Percentiles rank a stretch among this genome's conserved stretches.
Evolutionary conservation across 2,888 invertebrate genomes (phyloP).

Genomic region (Endomychus coccineus): DNA sequence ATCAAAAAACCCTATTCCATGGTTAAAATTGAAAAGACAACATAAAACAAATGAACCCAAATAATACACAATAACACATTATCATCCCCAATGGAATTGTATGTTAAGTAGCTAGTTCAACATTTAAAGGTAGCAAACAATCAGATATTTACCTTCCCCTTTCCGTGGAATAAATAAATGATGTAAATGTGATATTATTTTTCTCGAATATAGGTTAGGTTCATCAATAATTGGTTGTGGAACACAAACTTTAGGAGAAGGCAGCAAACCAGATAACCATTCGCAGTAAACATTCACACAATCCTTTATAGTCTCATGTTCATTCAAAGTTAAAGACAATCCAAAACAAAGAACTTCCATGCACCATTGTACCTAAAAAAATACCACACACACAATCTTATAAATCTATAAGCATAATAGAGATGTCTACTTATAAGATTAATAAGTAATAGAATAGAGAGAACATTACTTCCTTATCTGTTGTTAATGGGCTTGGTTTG

Average conservation of each 20-base stretch:
- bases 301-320: slow-evolving; percentile 91
- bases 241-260: slow-evolving; percentile 77
- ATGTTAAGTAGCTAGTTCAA: too few species aligned
- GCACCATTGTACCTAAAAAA: slow-evolving; percentile 72
- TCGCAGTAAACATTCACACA: slow-evolving; percentile 96
- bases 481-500: slow-evolving; percentile 74
- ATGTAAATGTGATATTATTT: slow-evolving; percentile 87
- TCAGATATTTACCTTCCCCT: slow-evolving; percentile 80
- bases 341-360: slow-evolving; percentile 87
- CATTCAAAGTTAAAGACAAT: slow-evolving; percentile 77
- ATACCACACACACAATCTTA: too few species aligned
- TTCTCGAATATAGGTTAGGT: slow-evolving; percentile 82
- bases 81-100: too few species aligned
- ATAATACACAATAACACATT: too few species aligned
- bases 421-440: background rate
- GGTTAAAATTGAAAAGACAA: too few species aligned
- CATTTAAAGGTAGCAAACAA: too few species aligned
- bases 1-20: too few species aligned
- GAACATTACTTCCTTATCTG: slow-evolving; percentile 81
- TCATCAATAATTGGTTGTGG: slow-evolving; percentile 84
- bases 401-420: too few species aligned
- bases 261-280: slow-evolving; percentile 85
- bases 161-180: slow-evolving; percentile 90
- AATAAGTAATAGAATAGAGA: slow-evolving; percentile 6
- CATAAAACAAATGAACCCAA: too few species aligned